phyloP scores from a whole-genome alignment of 1,140 invertebrate genomes.

The Zaprionus africanus region DNA sequence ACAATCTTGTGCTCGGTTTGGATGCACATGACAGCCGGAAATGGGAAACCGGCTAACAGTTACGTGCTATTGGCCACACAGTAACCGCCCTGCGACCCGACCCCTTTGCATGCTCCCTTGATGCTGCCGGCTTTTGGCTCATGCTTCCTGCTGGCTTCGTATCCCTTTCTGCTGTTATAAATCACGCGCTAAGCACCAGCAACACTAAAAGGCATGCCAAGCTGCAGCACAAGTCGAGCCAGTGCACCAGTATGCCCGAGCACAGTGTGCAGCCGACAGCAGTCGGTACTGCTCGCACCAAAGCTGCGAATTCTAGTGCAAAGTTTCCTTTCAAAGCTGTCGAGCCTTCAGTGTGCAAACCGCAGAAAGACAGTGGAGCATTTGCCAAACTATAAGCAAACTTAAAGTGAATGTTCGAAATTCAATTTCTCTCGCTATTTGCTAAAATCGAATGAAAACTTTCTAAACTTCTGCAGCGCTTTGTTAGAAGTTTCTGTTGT shows the following conservation, averaged over 20 bases:
- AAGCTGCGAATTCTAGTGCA: not conserved
- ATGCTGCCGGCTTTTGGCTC: conserved; percentile 30
- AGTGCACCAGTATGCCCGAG: conserved; percentile 10
- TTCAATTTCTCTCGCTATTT: not conserved
- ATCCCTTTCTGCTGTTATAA: conserved; percentile 67
- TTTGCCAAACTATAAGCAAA: not conserved
- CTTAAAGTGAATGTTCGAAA: conserved; percentile 8
- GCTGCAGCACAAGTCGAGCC: conserved; percentile 35
- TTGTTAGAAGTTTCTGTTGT: not conserved
- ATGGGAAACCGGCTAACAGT: conserved; percentile 75
- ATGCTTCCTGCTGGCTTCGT: conserved; percentile 36
- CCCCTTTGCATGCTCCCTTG: not conserved
- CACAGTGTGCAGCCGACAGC: conserved; percentile 53
- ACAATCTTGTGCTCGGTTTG: conserved; percentile 76
- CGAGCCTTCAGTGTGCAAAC: not conserved
- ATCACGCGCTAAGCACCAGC: conserved; percentile 78
- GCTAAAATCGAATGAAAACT: not conserved
- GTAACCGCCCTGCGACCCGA: conserved; percentile 30
- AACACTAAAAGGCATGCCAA: conserved; percentile 51
- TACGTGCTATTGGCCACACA: conserved; percentile 74
- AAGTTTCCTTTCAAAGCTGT: conserved; percentile 6
- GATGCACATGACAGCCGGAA: conserved; percentile 80
- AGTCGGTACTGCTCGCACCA: not conserved
- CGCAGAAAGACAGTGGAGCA: not conserved
- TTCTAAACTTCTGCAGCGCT: not conserved